Conservation (phyloP, 1,140 invertebrate genomes). For the Drosophila dunni region DNA sequence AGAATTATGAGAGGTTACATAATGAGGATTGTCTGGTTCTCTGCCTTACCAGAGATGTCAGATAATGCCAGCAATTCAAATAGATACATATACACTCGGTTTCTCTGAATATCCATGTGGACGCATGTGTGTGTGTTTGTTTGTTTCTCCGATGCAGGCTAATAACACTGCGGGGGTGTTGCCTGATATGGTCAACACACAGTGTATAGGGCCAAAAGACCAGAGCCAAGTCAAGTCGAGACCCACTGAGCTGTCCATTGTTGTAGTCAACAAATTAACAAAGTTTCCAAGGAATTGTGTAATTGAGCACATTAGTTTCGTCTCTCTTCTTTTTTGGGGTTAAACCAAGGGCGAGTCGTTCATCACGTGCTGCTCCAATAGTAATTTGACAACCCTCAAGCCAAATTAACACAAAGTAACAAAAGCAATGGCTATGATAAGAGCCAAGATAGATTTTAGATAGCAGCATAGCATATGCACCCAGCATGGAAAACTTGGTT, state of each 20-base stretch:
- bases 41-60: conserved; percentile 33
- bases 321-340: conserved; percentile 18
- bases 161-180: conserved; percentile 60
- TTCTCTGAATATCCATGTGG: neutral
- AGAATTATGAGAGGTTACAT: conserved; percentile 83
- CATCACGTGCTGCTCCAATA: conserved; percentile 43
- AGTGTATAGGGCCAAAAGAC: neutral
- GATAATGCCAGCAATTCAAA: conserved; percentile 47
- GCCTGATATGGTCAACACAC: conserved; percentile 15
- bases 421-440: neutral
- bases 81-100: conserved; percentile 10
- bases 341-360: conserved; percentile 30
- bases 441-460: neutral
- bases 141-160: conserved; percentile 39
- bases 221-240: neutral
- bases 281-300: conserved; percentile 75
- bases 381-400: conserved; percentile 44
- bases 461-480: neutral
- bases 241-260: conserved; percentile 45
- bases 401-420: conserved; percentile 35
- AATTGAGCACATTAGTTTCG: conserved; percentile 59
- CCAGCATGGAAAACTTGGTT: neutral
- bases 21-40: conserved; percentile 58
- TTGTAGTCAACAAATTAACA: conserved; percentile 77
- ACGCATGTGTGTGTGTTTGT: conserved; percentile 17